Conservation (phyloP, 2,888 invertebrate species). For the Cosmia pyralina region DNA sequence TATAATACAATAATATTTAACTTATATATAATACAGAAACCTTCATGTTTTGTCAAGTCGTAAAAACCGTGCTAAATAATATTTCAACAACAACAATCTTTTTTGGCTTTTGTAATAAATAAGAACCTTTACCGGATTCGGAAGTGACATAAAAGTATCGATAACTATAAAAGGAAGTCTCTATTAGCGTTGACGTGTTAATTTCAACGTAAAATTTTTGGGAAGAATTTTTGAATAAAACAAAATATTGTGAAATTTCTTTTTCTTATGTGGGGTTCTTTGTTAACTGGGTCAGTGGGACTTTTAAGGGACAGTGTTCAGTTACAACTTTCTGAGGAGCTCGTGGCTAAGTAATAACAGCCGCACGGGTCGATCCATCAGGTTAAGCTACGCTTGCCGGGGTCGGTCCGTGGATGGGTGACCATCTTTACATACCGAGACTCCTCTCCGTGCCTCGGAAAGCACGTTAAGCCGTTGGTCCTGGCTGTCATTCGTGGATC, state of each 20-base stretch:
- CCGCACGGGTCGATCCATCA: no score
- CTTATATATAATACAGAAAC: no score
- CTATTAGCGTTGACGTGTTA: slow-evolving; percentile 54
- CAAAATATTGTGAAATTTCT: slow-evolving; percentile 2
- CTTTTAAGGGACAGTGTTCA: background rate
- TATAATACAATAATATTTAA: no score
- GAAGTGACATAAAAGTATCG: slow-evolving; percentile 56
- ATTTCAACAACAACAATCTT: background rate
- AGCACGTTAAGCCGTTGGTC: no score
- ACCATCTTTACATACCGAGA: no score
- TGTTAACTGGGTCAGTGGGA: slow-evolving; percentile 22
- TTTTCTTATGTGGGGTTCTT: background rate
- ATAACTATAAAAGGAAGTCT: slow-evolving; percentile 53
- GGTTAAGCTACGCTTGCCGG: no score
- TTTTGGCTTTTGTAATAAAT: background rate
- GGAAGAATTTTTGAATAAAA: slow-evolving; percentile 10
- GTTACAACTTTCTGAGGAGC: background rate
- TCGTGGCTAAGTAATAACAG: no score
- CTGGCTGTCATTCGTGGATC: no score
- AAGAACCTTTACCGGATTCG: slow-evolving; percentile 53
- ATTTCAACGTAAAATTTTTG: slow-evolving; percentile 46
- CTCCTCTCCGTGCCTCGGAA: no score
- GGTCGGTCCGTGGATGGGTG: no score
- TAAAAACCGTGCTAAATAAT: background rate
- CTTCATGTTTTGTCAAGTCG: no score